Evolutionary conservation across 2,888 invertebrate species (phyloP).

Genomic region (Drosophila diplacantha): DNA sequence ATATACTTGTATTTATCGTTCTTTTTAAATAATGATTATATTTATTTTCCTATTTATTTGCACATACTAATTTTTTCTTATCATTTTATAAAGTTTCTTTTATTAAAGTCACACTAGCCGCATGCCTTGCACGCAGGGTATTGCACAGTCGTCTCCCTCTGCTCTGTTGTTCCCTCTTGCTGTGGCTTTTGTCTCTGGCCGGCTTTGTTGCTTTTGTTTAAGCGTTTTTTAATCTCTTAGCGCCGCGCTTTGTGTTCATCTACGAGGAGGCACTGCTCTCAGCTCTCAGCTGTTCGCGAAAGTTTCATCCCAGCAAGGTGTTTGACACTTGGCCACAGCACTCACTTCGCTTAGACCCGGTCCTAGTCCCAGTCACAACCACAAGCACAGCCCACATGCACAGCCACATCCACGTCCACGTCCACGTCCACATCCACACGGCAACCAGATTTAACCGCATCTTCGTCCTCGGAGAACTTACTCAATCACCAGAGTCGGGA

Average conservation of each 20-base stretch:
- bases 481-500: slow-evolving; percentile 26
- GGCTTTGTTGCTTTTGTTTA: slow-evolving; percentile 34
- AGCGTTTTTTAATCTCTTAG: slow-evolving; percentile 51
- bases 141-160: neutral
- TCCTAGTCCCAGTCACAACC: neutral
- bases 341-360: neutral
- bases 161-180: neutral
- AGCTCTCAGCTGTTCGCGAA: slow-evolving; percentile 32
- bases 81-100: too few relatives aligned
- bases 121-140: neutral
- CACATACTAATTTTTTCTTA: too few relatives aligned
- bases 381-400: slow-evolving; percentile 1
- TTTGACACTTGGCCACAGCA: slow-evolving; percentile 60
- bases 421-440: slow-evolving; percentile 12
- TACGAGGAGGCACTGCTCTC: slow-evolving; percentile 24
- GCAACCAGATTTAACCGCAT: slow-evolving; percentile 20
- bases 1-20: neutral
- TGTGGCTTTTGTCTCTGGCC: slow-evolving; percentile 13
- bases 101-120: too few relatives aligned
- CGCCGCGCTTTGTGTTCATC: slow-evolving; percentile 41
- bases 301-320: slow-evolving; percentile 40
- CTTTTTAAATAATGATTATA: neutral
- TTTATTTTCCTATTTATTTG: too few relatives aligned
- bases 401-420: neutral
- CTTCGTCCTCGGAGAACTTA: slow-evolving; percentile 15